Evolutionary conservation across 2,888 invertebrate species (phyloP), one percentile per base, ranked within the genome.

Genomic region (Drosophila colorata): DNA sequence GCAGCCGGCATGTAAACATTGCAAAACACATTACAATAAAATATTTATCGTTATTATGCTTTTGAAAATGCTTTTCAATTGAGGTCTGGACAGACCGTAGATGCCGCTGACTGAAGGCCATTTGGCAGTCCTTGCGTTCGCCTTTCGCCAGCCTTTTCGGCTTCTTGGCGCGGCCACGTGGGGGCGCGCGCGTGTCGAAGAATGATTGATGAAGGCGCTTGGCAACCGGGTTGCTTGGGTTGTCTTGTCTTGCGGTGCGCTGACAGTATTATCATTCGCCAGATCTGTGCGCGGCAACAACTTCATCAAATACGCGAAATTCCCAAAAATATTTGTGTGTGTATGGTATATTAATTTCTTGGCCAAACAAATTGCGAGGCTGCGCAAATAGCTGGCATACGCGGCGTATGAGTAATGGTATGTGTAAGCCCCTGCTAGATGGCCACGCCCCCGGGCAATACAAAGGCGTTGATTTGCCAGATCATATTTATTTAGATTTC

Each of bases 1-100:
- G 49, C 78, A 72, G 67, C 70, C 55, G 71, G 69, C 79, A 69
- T 88, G 81, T 87, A 86, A 86, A 79, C 83, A 83, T 74, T 86
- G 75, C 72, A 79, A 84, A 86, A 69, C 73, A 78, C 76, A 88
- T 87, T 81, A 83, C 86, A 90, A 89, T 89, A 88, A 89, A 88
- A 90, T 78, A 90, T 90, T 87, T 89, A 89, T 89, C 85, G 83
- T 86, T 90, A 88, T 90, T 83, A 89, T 90, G 81, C 89, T 67
- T 80, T 86, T 73, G 47, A 85, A 89, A 89, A 85, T 86, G 89
- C 84, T 90, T 89, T 89, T 88, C 90, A 89, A 89, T 89, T 89
- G 90, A 81, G 84, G 74, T 69, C 73, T 74, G 71, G 73, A 71
- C 72, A 60, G 61, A 63, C 20, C 57, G 58, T 14, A 57, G 61